These are phyloP conservation scores for Drosophila aff. DNA, from an alignment of 1,140 invertebrate genomes.

Conservation along the genomic window DNA sequence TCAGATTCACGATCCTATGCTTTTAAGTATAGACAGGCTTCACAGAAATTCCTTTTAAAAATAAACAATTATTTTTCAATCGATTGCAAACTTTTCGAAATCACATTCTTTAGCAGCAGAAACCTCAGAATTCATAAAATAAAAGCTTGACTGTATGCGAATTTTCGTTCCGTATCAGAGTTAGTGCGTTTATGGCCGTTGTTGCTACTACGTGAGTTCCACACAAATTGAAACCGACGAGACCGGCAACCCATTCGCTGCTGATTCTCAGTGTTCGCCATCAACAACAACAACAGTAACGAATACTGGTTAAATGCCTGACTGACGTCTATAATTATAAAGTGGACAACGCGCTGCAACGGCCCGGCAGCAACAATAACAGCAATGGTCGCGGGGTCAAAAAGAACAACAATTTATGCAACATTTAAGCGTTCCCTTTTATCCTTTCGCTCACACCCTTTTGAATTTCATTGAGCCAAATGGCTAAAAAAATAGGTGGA, in stretches of 20 bases:
- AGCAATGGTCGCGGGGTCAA: conserved; percentile 13
- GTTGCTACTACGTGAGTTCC: conserved; percentile 55
- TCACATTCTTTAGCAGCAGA: background rate
- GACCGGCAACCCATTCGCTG: conserved; percentile 56
- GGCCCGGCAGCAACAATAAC: conserved; percentile 43
- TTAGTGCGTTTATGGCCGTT: conserved; percentile 19
- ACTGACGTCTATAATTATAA: conserved; percentile 83
- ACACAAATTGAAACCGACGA: conserved; percentile 75
- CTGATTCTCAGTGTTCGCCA: conserved; percentile 19
- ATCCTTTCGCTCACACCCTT: conserved; percentile 15
- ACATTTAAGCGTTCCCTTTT: conserved; percentile 47
- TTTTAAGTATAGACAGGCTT: too few species aligned
- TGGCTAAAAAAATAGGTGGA: conserved; percentile 53
- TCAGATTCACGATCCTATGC: too few species aligned
- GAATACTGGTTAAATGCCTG: conserved; percentile 75
- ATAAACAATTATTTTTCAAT: background rate
- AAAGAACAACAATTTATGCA: conserved; percentile 57
- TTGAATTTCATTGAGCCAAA: conserved; percentile 14
- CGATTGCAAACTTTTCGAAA: background rate
- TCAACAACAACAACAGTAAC: conserved; percentile 6
- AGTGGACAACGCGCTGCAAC: conserved; percentile 47
- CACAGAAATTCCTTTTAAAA: background rate
- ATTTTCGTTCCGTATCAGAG: conserved; percentile 19
- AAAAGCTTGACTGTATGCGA: conserved; percentile 22
- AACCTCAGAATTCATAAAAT: background rate